Percentiles rank a stretch among this genome's conserved stretches.
phyloP scores from a whole-genome alignment of 2,888 invertebrate species.

The Phlogophora meticulosa region DNA sequence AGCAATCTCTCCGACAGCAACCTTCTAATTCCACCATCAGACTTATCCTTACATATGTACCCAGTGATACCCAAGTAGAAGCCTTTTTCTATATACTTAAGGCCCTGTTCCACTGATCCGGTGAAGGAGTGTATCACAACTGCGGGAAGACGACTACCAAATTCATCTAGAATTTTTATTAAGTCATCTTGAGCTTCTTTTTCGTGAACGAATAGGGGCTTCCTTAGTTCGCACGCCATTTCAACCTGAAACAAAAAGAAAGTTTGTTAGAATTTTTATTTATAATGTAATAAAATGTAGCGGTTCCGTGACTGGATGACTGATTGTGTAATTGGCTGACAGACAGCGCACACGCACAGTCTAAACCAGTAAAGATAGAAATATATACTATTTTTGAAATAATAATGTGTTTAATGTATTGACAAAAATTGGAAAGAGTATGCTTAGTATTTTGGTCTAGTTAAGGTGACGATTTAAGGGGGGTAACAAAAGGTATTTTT shows the following conservation, averaged over 20 bases:
- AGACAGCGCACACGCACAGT: not conserved
- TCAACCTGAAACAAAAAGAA: conserved; percentile 91
- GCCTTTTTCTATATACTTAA: conserved; percentile 95
- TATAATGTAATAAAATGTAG: not conserved
- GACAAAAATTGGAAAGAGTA: too few species aligned
- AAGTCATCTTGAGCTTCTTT: conserved; percentile 97
- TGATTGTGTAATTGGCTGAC: not conserved
- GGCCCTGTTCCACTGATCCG: conserved; percentile 96
- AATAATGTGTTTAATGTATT: too few species aligned
- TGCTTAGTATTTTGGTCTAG: too few species aligned
- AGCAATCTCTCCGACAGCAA: conserved; percentile 95
- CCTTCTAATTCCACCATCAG: conserved; percentile 96
- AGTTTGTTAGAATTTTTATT: conserved; percentile 10
- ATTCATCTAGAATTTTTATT: conserved; percentile 92
- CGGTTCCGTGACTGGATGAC: conserved; percentile 7
- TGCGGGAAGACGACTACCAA: conserved; percentile 92
- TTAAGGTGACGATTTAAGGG: too few species aligned
- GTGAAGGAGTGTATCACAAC: conserved; percentile 98
- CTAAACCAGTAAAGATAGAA: too few species aligned
- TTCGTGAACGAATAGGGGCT: conserved; percentile 97
- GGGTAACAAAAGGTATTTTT: too few species aligned
- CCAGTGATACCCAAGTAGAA: conserved; percentile 95
- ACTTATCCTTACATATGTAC: conserved; percentile 97
- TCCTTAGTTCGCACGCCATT: conserved; percentile 96
- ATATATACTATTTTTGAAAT: too few species aligned